Percentiles rank a stretch among this genome's conserved stretches.
These are phyloP conservation scores for Allobates femoralis DNA, from an alignment of 2,797 vertebrate genomes.

Conservation along the genomic window DNA sequence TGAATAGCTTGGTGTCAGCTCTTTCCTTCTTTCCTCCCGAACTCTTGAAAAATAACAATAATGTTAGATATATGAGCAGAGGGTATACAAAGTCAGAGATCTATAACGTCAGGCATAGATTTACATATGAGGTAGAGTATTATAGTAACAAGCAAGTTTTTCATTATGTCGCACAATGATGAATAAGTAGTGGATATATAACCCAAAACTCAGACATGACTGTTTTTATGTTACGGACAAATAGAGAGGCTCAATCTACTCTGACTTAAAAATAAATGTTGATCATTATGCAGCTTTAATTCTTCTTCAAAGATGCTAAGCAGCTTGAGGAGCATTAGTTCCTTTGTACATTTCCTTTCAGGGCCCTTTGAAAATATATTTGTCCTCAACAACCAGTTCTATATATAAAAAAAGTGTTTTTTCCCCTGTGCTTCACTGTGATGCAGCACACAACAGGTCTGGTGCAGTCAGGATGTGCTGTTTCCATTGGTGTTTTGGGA, in stretches of 20 bases:
- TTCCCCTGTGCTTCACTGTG: too few relatives aligned
- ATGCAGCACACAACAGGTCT: too few relatives aligned
- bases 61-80: conserved; percentile 22
- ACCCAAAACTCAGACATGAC: not conserved
- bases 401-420: too few relatives aligned
- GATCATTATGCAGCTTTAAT: not conserved
- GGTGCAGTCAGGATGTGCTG: too few relatives aligned
- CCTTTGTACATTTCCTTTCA: not conserved
- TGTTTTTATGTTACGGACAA: not conserved
- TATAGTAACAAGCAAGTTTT: not conserved
- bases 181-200: not conserved
- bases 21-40: not conserved
- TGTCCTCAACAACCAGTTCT: not conserved
- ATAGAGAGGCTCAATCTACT: not conserved
- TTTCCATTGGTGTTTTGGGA: too few relatives aligned
- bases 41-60: conserved; percentile 37
- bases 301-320: not conserved
- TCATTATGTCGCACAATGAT: not conserved
- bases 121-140: not conserved
- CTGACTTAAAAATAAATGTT: not conserved
- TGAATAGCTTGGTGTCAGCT: conserved; percentile 35
- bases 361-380: not conserved
- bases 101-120: not conserved
- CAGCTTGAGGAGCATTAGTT: not conserved
- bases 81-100: not conserved